Conservation (phyloP, 2,113 vertebrate species). For the Xiphophorus hellerii region DNA sequence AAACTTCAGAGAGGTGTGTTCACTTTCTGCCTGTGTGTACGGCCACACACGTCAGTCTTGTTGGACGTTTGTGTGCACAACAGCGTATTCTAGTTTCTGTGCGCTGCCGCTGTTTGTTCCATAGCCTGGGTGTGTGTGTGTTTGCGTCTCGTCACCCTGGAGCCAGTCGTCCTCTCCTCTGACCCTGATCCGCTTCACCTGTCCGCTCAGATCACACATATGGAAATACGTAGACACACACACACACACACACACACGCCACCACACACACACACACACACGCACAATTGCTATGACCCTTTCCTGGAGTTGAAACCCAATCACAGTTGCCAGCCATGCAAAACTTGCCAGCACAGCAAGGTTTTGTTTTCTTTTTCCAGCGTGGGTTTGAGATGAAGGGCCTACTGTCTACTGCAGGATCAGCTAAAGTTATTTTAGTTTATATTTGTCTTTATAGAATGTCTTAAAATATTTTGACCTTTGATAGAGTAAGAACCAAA, state of each 20-base stretch:
- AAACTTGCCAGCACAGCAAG: constrained; percentile 61
- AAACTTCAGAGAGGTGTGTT: neutral
- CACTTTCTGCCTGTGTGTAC: constrained; percentile 18
- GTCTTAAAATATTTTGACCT: neutral
- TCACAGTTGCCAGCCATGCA: constrained; percentile 47
- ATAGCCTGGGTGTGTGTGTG: constrained; percentile 17
- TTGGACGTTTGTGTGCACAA: neutral
- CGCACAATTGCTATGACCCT: constrained; percentile 62
- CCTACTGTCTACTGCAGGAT: constrained; percentile 26
- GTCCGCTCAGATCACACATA: constrained; percentile 69
- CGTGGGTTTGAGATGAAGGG: constrained; percentile 34
- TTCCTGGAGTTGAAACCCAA: constrained; percentile 65
- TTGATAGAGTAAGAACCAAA: neutral
- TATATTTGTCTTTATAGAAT: neutral
- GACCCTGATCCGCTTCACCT: constrained; percentile 75
- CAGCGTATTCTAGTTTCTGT: constrained; percentile 28
- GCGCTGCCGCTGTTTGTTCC: constrained; percentile 2
- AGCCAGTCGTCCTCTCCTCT: constrained; percentile 62
- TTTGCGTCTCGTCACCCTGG: constrained; percentile 61
- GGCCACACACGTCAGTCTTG: neutral
- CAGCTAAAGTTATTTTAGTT: constrained; percentile 11
- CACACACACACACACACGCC: constrained; percentile 8
- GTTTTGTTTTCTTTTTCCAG: constrained; percentile 60
- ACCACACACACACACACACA: constrained; percentile 11
- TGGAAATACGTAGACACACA: constrained; percentile 35